Percentiles rank a stretch among this genome's conserved stretches.
phyloP scores from a whole-genome alignment of 1,140 invertebrate genomes.

The Pantala flavescens region DNA sequence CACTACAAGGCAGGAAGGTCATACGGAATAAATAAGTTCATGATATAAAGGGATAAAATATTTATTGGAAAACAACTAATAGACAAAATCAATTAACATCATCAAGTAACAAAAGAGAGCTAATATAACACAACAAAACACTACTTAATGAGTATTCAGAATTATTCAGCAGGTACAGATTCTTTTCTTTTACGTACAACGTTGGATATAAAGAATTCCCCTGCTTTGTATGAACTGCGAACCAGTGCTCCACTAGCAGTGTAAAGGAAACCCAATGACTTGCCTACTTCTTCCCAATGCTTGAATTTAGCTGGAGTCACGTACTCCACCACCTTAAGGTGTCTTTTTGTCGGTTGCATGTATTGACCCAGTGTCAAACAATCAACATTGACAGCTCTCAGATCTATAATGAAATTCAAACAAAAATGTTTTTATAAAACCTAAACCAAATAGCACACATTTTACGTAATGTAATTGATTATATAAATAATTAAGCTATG shows the following conservation, averaged over 20 bases:
- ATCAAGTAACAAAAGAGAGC: no score
- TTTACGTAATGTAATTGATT: no score
- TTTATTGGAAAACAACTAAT: no score
- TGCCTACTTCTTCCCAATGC: slow-evolving; percentile 77
- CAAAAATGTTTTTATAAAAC: no score
- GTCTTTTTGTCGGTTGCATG: slow-evolving; percentile 97
- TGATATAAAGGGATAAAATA: no score
- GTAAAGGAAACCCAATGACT: slow-evolving; percentile 87
- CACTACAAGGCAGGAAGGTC: no score
- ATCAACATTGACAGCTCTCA: slow-evolving; percentile 71
- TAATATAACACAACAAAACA: no score
- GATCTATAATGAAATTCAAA: slow-evolving; percentile 43
- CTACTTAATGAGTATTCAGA: no score
- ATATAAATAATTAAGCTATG: no score
- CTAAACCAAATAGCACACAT: no score
- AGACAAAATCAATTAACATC: no score
- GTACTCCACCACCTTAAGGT: slow-evolving; percentile 91
- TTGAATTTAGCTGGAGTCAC: slow-evolving; percentile 93
- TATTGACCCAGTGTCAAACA: slow-evolving; percentile 97
- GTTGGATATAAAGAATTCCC: slow-evolving; percentile 80
- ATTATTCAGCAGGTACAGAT: neutral
- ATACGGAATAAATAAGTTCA: no score
- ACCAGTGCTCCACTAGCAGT: slow-evolving; percentile 96
- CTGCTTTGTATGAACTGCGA: slow-evolving; percentile 93
- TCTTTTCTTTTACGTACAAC: slow-evolving; percentile 51